phyloP scores from a whole-genome alignment of 1,140 invertebrate species.

The Aphelenchoides besseyi region DNA sequence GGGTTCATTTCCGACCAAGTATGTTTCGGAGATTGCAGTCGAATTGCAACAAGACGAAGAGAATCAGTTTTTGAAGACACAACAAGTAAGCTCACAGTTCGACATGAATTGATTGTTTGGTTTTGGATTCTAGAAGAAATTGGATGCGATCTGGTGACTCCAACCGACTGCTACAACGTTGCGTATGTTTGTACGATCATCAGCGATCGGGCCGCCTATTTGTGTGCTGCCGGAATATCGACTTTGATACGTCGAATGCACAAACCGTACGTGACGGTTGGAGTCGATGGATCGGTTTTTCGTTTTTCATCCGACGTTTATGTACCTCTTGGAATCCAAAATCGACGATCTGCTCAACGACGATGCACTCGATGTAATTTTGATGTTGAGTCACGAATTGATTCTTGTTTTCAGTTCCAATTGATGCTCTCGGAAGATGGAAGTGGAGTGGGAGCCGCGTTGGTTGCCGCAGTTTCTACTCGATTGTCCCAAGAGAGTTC shows the following conservation, averaged over 20 bases:
- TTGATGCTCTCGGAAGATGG: slow-evolving; percentile 96
- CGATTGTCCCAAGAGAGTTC: no score
- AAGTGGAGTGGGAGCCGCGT: slow-evolving; percentile 90
- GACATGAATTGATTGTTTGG: neutral
- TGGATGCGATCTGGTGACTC: slow-evolving; percentile 71
- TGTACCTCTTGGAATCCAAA: slow-evolving; percentile 87
- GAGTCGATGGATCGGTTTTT: slow-evolving; percentile 96
- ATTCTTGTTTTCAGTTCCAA: slow-evolving; percentile 71
- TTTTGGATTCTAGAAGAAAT: slow-evolving; percentile 76
- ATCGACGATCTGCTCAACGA: slow-evolving; percentile 74
- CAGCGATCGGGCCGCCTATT: slow-evolving; percentile 79
- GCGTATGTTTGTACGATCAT: slow-evolving; percentile 86
- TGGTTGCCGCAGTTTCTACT: slow-evolving; percentile 86
- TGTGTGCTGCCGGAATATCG: slow-evolving; percentile 81
- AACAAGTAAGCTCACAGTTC: slow-evolving; percentile 64
- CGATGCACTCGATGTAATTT: slow-evolving; percentile 48
- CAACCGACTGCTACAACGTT: slow-evolving; percentile 82
- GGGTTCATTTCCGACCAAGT: slow-evolving; percentile 87
- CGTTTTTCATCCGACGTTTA: slow-evolving; percentile 96
- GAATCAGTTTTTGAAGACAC: slow-evolving; percentile 77
- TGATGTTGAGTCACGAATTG: neutral
- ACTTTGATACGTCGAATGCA: slow-evolving; percentile 75
- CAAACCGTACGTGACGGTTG: slow-evolving; percentile 83
- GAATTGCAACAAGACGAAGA: slow-evolving; percentile 69
- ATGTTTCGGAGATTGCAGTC: slow-evolving; percentile 91